Evolutionary conservation across 2,113 vertebrate species (phyloP).

Genomic region (Catharus minimus): DNA sequence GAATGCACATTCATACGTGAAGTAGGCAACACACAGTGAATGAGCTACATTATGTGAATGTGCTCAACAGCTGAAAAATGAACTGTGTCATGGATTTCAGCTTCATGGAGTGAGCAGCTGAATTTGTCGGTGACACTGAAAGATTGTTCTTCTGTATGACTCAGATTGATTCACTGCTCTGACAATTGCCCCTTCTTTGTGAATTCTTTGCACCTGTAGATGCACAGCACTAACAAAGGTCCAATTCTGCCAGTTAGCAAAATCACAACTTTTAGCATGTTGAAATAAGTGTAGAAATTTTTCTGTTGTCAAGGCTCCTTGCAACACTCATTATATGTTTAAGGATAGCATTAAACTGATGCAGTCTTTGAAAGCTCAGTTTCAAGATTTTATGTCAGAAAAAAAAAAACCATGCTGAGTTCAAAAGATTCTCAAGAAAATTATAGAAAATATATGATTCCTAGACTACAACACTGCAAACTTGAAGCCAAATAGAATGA

Average conservation of each 20-base stretch:
- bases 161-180: constrained; percentile 29
- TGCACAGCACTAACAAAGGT: constrained; percentile 34
- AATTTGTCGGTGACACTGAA: constrained; percentile 6
- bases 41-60: constrained; percentile 65
- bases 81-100: constrained; percentile 56
- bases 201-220: constrained; percentile 63
- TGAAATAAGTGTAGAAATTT: neutral
- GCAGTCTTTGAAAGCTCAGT: neutral
- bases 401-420: neutral
- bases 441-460: neutral
- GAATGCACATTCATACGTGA: constrained; percentile 64
- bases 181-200: constrained; percentile 50
- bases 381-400: neutral
- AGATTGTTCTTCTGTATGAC: constrained; percentile 35
- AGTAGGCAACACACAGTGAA: constrained; percentile 46
- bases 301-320: neutral
- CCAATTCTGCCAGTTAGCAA: constrained; percentile 41
- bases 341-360: neutral
- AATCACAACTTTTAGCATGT: constrained; percentile 25
- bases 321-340: neutral
- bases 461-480: neutral
- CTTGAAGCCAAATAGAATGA: neutral
- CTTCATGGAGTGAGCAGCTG: constrained; percentile 37
- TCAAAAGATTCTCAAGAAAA: neutral
- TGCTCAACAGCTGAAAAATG: constrained; percentile 58